Percentiles rank a stretch among this genome's conserved stretches.
Evolutionary conservation across 2,797 vertebrate genomes (phyloP).

Genomic region (Menidia menidia): DNA sequence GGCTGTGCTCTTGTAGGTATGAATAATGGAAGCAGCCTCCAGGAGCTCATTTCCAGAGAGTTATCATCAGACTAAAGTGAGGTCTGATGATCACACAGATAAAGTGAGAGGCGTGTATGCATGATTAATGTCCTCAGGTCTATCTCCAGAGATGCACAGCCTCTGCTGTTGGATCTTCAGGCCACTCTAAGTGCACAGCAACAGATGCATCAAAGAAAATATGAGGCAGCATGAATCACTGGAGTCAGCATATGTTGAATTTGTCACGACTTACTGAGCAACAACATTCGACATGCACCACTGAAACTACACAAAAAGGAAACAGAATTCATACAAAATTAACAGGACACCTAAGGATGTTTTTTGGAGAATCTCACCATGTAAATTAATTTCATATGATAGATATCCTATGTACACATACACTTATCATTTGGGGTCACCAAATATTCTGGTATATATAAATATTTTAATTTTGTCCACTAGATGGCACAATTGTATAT

Average conservation of each 20-base stretch:
- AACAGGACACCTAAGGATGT: neutral
- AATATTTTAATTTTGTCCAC: constrained; percentile 21
- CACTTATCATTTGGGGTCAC: no score
- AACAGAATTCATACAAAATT: neutral
- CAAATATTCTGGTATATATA: no score
- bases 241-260: neutral
- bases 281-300: neutral
- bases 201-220: constrained; percentile 14
- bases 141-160: constrained; percentile 52
- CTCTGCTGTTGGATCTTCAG: constrained; percentile 29
- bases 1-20: constrained; percentile 69
- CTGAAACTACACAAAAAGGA: neutral
- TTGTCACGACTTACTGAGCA: neutral
- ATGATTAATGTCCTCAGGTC: constrained; percentile 73
- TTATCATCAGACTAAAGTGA: constrained; percentile 73
- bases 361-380: neutral
- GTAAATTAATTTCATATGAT: no score
- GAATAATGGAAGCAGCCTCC: constrained; percentile 81
- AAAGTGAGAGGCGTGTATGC: constrained; percentile 68
- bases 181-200: constrained; percentile 6
- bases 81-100: constrained; percentile 77
- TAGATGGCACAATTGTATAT: constrained; percentile 47
- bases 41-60: constrained; percentile 78
- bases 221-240: constrained; percentile 24
- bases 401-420: no score